A percentile compares a stretch with the other conserved stretches of the same genome.
Conservation (phyloP, 2,797 vertebrate genomes). For the Garrulus glandarius region DNA sequence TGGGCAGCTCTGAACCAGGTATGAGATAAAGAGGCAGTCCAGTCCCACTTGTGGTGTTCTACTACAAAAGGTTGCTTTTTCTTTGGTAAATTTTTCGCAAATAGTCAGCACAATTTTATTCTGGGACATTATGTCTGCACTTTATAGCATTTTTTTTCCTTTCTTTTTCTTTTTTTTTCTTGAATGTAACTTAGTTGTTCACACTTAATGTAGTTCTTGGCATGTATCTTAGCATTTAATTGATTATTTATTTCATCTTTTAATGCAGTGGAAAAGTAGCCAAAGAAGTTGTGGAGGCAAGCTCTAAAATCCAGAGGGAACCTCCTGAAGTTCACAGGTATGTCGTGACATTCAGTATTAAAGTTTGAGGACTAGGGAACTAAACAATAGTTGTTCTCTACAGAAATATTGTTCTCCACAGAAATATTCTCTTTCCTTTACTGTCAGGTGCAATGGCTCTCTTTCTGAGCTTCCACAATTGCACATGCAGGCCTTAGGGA, state of each 20-base stretch:
- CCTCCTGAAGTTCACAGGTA: slow-evolving; percentile 92
- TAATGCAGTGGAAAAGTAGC: slow-evolving; percentile 89
- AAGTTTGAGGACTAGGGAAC: not conserved
- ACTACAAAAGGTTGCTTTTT: not conserved
- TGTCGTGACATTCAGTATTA: not conserved
- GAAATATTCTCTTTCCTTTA: not conserved
- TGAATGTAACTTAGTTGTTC: not conserved
- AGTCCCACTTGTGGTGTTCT: not conserved
- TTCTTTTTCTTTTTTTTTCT: not conserved
- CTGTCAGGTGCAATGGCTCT: not conserved
- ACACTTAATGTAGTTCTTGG: not conserved
- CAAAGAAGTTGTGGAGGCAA: slow-evolving; percentile 97
- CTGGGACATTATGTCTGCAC: not conserved
- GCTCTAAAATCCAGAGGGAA: slow-evolving; percentile 94
- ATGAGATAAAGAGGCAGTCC: not conserved
- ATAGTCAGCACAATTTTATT: not conserved
- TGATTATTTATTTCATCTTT: not conserved
- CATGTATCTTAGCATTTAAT: not conserved
- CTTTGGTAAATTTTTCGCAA: not conserved
- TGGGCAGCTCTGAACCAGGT: not conserved
- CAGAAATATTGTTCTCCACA: not conserved
- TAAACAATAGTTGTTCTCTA: not conserved
- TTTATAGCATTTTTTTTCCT: not conserved
- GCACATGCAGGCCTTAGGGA: not conserved
- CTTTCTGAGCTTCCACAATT: not conserved